A percentile compares a stretch with the other conserved stretches of the same genome.
Evolutionary conservation across 2,888 invertebrate genomes (phyloP).

Genomic region (Cheilosia urbana): DNA sequence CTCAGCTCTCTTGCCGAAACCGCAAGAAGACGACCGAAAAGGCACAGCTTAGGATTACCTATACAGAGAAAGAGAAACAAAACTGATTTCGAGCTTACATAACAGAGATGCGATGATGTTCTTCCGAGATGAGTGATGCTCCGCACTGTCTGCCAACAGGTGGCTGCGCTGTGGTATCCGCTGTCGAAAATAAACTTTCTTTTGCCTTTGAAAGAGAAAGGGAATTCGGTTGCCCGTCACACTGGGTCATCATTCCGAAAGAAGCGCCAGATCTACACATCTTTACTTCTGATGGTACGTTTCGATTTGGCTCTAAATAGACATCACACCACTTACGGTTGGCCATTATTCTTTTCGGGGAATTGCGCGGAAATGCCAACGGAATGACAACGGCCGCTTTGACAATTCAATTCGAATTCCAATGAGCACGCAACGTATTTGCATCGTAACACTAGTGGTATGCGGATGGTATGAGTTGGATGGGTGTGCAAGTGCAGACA

Average conservation of each 20-base stretch:
- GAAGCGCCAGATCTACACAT: conserved; percentile 45
- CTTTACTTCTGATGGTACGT: conserved; percentile 29
- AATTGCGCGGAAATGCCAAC: conserved; percentile 45
- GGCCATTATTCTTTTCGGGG: conserved; percentile 32
- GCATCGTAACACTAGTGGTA: conserved; percentile 49
- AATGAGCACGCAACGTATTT: conserved; percentile 61
- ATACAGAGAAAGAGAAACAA: neutral
- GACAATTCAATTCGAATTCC: conserved; percentile 58
- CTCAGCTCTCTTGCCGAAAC: conserved; percentile 13
- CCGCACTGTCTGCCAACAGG: conserved; percentile 34
- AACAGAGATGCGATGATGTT: conserved; percentile 31
- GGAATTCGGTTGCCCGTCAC: conserved; percentile 89
- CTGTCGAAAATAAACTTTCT: conserved; percentile 59
- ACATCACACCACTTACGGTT: conserved; percentile 16
- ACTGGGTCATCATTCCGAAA: conserved; percentile 85
- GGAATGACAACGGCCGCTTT: conserved; percentile 37
- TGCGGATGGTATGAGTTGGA: conserved; percentile 23
- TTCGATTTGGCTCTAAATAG: conserved; percentile 40
- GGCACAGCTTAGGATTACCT: conserved; percentile 47
- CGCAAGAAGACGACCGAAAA: neutral
- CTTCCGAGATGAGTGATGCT: conserved; percentile 45
- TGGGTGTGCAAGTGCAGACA: conserved; percentile 47
- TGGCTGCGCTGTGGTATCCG: conserved; percentile 29
- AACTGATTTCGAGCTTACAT: conserved; percentile 17
- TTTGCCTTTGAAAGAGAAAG: conserved; percentile 68